Base-by-base conservation (phyloP, 2,113 vertebrate species). In the Lampris megalopsis region DNA sequence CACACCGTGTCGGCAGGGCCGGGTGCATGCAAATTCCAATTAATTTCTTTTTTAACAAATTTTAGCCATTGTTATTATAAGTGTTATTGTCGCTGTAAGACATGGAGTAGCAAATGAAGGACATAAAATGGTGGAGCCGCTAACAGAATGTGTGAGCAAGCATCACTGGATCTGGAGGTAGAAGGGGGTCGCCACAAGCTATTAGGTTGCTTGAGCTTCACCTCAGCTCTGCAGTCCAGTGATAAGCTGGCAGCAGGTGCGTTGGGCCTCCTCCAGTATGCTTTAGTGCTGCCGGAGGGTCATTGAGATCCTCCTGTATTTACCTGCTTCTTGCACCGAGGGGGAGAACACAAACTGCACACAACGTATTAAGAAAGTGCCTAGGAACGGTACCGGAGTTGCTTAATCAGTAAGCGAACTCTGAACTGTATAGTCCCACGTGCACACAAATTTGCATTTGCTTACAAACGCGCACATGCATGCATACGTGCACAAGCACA, bases 151-250 rank as follows among this genome's bases (percentile, higher is more conserved):
- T 85, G 64, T 73, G 72, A 71, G 75, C 71, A 79, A 81, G 64
- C 82, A 73, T 88, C 63, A 63, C 54, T 63, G 82, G 77, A 79
- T 86, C 75, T 74, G 73, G 41, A 77, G 69, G 79, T 58, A 69
- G 66, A 66, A 75, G 67, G 71, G 85, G 81, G 82, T 77, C 79
- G 86, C 91, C 78, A 83, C 71, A 2, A 88, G 85, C 78, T 43
- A 60, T 66, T 72, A 86, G 83, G 75, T 72, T 60, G 67, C 72
- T 73, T 63, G 61, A 81, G 89, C 86, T 88, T 71, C 82, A 89
- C 83, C 81, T 61, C 61, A 3, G 67, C 85, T 73, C 92, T 93
- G 92, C 90, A 89, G 86, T 71, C 68, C 81, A 56, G 88, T 83
- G 89, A 94, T 93, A 92, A 92, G 88, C 72, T 75, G 79, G 71